Evolutionary conservation across 1,140 invertebrate species (phyloP).

Genomic region (Neoseiulus cucumeris): DNA sequence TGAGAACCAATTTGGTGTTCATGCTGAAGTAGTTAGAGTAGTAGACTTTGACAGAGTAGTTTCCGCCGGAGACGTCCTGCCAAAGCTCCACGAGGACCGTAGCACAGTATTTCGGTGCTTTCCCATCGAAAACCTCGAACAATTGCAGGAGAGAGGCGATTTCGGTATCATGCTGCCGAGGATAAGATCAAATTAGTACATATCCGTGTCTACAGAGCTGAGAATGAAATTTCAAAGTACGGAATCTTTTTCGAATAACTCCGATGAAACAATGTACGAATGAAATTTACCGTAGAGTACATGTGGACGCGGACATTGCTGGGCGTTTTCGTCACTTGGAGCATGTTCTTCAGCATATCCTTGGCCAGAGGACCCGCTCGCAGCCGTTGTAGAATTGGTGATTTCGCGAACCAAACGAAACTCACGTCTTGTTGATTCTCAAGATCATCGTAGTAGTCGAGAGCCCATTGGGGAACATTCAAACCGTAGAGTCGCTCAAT

Average conservation of each 20-base stretch:
- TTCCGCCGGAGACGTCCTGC: neutral
- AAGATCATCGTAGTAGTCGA: neutral
- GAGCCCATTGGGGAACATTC: neutral
- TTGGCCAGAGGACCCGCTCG: neutral
- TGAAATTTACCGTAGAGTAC: neutral
- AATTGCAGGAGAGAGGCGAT: neutral
- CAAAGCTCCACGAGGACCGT: slow-evolving; percentile 1
- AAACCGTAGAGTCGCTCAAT: slow-evolving; percentile 1
- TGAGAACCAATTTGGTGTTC: neutral
- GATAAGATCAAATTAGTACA: too few relatives aligned
- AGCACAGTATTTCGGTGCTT: neutral
- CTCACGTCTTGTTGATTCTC: neutral
- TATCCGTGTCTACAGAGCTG: too few relatives aligned
- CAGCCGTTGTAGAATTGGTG: neutral
- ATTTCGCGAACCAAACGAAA: neutral
- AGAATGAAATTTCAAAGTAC: too few relatives aligned
- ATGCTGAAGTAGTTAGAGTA: neutral
- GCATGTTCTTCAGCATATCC: neutral
- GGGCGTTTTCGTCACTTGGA: neutral
- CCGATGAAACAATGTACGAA: too few relatives aligned
- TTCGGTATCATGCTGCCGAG: neutral
- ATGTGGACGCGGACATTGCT: neutral
- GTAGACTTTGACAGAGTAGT: neutral
- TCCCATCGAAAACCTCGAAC: neutral
- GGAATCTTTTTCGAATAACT: too few relatives aligned